Conservation (phyloP, 2,797 vertebrate species). For the Hephaestus fuliginosus region DNA sequence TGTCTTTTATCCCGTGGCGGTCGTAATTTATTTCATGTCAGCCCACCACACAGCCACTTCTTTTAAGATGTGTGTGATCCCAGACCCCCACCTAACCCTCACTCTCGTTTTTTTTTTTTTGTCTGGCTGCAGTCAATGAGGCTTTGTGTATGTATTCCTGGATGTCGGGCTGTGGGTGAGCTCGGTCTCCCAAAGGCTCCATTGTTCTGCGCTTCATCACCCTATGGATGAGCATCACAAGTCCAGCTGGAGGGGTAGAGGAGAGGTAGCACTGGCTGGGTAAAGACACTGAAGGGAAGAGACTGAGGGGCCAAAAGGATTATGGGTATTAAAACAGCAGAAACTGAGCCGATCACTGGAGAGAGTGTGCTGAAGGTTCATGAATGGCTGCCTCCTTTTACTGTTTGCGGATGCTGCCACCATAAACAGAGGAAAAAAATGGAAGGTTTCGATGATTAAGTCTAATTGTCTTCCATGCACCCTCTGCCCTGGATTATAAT, state of each 20-base stretch:
- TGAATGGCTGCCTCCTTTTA: conserved; percentile 1
- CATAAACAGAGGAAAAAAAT: conserved; percentile 29
- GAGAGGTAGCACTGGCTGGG: conserved; percentile 34
- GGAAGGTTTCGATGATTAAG: conserved; percentile 43
- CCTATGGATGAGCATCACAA: conserved; percentile 84
- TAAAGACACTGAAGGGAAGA: conserved; percentile 29
- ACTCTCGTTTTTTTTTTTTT: conserved; percentile 7
- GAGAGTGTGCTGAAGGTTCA: conserved; percentile 28
- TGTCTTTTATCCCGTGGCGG: conserved; percentile 4
- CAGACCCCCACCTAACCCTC: conserved; percentile 11
- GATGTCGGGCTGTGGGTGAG: conserved; percentile 80
- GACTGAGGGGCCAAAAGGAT: conserved; percentile 44
- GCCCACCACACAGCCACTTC: conserved; percentile 15
- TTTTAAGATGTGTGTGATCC: conserved; percentile 35
- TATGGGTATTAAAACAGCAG: conserved; percentile 48
- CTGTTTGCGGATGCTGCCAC: conserved; percentile 20
- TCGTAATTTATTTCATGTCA: conserved; percentile 39
- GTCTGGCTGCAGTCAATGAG: conserved; percentile 81
- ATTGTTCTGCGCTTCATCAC: conserved; percentile 84
- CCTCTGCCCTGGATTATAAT: conserved; percentile 48
- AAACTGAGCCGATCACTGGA: conserved; percentile 37
- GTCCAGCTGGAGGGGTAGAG: conserved; percentile 58
- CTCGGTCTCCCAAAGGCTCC: conserved; percentile 80
- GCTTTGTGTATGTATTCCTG: conserved; percentile 86
- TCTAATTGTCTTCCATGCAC: conserved; percentile 17